A percentile compares a stretch with the other conserved stretches of the same genome.
Evolutionary conservation across 2,113 vertebrate genomes (phyloP).

Genomic region (Gymnogyps californianus): DNA sequence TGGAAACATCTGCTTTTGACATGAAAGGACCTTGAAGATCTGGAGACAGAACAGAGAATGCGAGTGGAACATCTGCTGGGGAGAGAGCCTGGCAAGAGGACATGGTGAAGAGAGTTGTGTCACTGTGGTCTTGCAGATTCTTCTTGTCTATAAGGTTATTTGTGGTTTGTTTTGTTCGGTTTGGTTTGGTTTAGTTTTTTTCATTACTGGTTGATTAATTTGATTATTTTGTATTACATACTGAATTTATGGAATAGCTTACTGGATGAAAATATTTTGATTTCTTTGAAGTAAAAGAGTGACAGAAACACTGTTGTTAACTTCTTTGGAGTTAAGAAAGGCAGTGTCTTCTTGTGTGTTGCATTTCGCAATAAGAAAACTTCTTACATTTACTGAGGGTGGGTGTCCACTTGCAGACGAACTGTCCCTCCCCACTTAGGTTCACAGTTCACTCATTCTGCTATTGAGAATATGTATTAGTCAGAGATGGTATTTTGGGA

Average conservation of each 20-base stretch:
- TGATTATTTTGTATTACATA: not conserved
- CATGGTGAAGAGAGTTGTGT: not conserved
- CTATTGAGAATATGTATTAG: rapidly evolving
- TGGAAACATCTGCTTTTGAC: not conserved
- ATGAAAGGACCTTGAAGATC: not conserved
- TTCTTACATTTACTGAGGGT: not conserved
- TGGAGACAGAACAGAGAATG: not conserved
- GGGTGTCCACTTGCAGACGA: rapidly evolving
- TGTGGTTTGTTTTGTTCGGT: not conserved
- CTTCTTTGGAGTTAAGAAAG: not conserved
- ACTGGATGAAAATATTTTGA: not conserved
- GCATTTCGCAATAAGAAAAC: not conserved
- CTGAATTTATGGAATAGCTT: not conserved
- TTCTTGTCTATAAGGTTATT: not conserved
- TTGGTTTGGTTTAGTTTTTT: not conserved
- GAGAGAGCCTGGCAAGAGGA: not conserved
- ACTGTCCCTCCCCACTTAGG: rapidly evolving
- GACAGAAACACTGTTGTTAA: not conserved
- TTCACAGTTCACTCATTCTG: not conserved
- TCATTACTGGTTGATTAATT: not conserved
- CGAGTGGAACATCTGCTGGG: not conserved
- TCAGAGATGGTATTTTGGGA: not conserved
- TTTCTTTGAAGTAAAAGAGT: not conserved
- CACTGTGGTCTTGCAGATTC: not conserved
- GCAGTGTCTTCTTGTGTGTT: not conserved